A percentile compares a stretch with the other conserved stretches of the same genome.
Conservation (phyloP, 1,140 invertebrate species). For the Anthonomus grandis region DNA sequence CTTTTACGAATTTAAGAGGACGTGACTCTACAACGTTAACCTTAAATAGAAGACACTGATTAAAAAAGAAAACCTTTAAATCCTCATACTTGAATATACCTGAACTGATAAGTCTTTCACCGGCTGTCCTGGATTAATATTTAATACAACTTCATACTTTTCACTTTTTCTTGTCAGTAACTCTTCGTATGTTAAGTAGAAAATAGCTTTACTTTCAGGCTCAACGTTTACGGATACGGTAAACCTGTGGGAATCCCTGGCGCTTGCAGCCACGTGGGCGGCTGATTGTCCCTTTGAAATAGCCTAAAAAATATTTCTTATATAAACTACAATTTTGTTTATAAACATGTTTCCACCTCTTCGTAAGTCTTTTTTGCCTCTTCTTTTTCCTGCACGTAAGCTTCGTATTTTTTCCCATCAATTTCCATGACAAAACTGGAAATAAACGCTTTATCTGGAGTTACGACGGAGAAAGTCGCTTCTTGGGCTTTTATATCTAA, state of each 20-base stretch:
- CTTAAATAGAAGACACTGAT: slow-evolving; percentile 38
- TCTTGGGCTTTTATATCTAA: slow-evolving; percentile 56
- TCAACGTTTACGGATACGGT: slow-evolving; percentile 62
- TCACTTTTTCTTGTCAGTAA: slow-evolving; percentile 55
- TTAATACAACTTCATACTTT: slow-evolving; percentile 60
- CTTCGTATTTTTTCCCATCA: slow-evolving; percentile 54
- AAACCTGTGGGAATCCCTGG: slow-evolving; percentile 64
- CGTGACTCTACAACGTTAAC: slow-evolving; percentile 58
- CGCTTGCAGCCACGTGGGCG: slow-evolving; percentile 56
- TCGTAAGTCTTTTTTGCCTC: slow-evolving; percentile 63
- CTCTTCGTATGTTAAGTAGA: slow-evolving; percentile 66
- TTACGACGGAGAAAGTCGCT: slow-evolving; percentile 57
- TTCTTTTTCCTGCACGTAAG: slow-evolving; percentile 60
- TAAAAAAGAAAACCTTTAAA: neutral
- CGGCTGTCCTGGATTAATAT: slow-evolving; percentile 56
- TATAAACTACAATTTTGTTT: neutral
- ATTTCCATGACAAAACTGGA: slow-evolving; percentile 62
- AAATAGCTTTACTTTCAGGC: slow-evolving; percentile 55
- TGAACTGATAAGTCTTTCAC: slow-evolving; percentile 56
- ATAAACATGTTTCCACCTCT: slow-evolving; percentile 46
- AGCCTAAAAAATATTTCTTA: slow-evolving; percentile 51
- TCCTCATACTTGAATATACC: slow-evolving; percentile 6
- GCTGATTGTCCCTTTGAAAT: slow-evolving; percentile 58
- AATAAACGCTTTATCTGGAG: slow-evolving; percentile 65
- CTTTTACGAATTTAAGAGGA: slow-evolving; percentile 54